Conservation (phyloP, 1,140 invertebrate species). For the Drosophila asahinai region DNA sequence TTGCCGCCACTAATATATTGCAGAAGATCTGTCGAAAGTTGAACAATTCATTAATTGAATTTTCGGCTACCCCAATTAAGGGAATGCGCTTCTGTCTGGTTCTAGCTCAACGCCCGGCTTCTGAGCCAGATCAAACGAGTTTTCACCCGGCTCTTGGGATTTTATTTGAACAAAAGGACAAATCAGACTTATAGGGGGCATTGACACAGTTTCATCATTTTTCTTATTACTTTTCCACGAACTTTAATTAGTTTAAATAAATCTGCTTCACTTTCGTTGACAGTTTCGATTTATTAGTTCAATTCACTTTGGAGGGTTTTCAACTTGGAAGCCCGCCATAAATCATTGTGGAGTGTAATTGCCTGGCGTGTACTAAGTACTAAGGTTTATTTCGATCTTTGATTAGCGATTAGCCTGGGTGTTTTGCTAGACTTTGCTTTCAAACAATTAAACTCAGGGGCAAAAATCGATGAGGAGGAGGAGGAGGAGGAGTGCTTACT, state of each 20-base stretch:
- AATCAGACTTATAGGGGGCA: not conserved
- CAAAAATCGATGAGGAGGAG: too few species aligned
- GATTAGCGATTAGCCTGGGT: slow-evolving; percentile 18
- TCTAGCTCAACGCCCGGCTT: not conserved
- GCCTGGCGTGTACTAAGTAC: slow-evolving; percentile 9
- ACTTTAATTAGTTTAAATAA: slow-evolving; percentile 7
- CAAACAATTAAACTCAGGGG: slow-evolving; percentile 6
- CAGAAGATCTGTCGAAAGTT: slow-evolving; percentile 47
- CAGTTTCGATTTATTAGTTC: slow-evolving; percentile 15
- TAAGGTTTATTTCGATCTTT: slow-evolving; percentile 22
- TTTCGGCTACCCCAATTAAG: slow-evolving; percentile 23
- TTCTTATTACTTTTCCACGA: not conserved
- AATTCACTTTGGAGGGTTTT: slow-evolving; percentile 21
- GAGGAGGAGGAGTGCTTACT: slow-evolving; percentile 45
- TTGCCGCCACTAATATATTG: slow-evolving; percentile 24
- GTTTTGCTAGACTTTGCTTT: slow-evolving; percentile 19
- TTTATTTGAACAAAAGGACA: slow-evolving; percentile 15
- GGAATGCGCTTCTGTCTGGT: slow-evolving; percentile 21
- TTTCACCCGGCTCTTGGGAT: not conserved
- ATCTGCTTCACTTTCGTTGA: slow-evolving; percentile 18
- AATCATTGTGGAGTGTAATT: slow-evolving; percentile 42
- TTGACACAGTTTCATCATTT: slow-evolving; percentile 9
- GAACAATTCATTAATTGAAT: slow-evolving; percentile 29
- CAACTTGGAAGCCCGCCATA: slow-evolving; percentile 8
- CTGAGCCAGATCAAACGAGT: slow-evolving; percentile 28